Base-by-base conservation (phyloP, 2,888 invertebrate species). In the Drosophila testacea region DNA sequence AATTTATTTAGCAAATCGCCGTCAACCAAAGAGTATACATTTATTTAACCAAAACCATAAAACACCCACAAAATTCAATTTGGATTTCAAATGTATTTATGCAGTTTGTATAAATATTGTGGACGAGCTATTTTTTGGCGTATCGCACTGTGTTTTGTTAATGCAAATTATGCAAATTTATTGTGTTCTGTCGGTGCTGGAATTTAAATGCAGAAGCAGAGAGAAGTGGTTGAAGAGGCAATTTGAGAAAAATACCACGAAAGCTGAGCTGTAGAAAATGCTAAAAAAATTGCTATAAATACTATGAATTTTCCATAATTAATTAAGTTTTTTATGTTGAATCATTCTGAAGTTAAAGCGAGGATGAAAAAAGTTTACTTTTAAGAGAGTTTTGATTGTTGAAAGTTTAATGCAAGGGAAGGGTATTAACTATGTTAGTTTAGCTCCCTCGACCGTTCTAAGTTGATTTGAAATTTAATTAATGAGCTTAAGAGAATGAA, bases 91-190 rank as follows among this genome's bases (percentile, higher is more conserved):
- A 61, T 73, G 38, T 57, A 65, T 78, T 73, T 56, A 78, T 57
- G 57, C 57, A 48, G 44, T 27, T 56, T 44, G 44, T 44, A 44
- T 56, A 56, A 56, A 56, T 44, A 34, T 56, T 56, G 13, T 44
- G 6, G 55, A 34, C n/a, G 34, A 22, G 42, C 13, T 42, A 32
- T 75, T 79, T 67, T 64, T 63, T 28, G 30, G 48, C 47, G 22
- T 66, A 51, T 46, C 55, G 38, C 59, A 61, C 52, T 57, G 59
- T 67, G 62, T 81, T 70, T 60, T 66, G 60, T 66, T 77, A 65
- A 60, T 69, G 73, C 67, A 82, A 81, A 74, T 81, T 81, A 80
- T 88, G 76, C 48, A 81, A 84, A 83, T 68, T 71, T 73, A 64
- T 63, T 61, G 30, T 39, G 38, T 6, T 36, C 38, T 16, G 44